Percentiles rank a stretch among this genome's conserved stretches.
These are phyloP conservation scores for Siderastrea radians DNA, from an alignment of 92 coral and sea anemone species.

Conservation along the genomic window DNA sequence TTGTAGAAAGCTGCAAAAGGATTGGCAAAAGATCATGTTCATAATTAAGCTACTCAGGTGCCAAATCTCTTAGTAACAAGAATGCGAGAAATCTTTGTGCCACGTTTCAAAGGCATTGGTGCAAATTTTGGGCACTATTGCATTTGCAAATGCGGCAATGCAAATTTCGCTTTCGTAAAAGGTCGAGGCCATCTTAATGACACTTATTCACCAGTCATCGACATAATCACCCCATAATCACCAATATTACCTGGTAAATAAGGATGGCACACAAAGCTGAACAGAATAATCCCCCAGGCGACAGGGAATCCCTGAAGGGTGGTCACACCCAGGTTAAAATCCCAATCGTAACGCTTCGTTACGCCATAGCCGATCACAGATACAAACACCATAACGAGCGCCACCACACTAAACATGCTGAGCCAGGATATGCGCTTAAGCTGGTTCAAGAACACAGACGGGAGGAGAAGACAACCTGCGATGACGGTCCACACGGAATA, in stretches of 20 bases:
- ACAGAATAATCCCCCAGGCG: constrained; percentile 96
- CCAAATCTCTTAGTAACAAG: too few species aligned
- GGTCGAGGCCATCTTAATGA: too few species aligned
- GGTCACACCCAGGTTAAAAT: constrained; percentile 89
- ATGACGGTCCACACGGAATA: constrained; percentile 87
- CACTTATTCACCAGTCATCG: too few species aligned
- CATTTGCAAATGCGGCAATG: too few species aligned
- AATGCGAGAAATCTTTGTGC: too few species aligned
- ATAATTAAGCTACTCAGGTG: too few species aligned
- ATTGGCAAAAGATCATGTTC: too few species aligned
- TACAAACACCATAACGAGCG: constrained; percentile 85
- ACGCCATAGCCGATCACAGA: constrained; percentile 93
- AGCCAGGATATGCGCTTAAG: constrained; percentile 95
- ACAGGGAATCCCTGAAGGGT: constrained; percentile 93
- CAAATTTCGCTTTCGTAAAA: too few species aligned
- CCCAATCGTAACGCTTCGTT: constrained; percentile 89
- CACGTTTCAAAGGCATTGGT: too few species aligned
- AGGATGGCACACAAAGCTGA: constrained; percentile 98
- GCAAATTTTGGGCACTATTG: too few species aligned
- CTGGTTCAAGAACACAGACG: constrained; percentile 92
- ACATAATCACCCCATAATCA: too few species aligned
- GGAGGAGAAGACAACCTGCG: constrained; percentile 90
- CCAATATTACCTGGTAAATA: constrained; percentile 65
- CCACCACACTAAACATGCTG: constrained; percentile 99
- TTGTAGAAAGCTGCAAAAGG: too few species aligned